Conservation (phyloP, 2,797 vertebrate genomes). For the Sternotherus odoratus region DNA sequence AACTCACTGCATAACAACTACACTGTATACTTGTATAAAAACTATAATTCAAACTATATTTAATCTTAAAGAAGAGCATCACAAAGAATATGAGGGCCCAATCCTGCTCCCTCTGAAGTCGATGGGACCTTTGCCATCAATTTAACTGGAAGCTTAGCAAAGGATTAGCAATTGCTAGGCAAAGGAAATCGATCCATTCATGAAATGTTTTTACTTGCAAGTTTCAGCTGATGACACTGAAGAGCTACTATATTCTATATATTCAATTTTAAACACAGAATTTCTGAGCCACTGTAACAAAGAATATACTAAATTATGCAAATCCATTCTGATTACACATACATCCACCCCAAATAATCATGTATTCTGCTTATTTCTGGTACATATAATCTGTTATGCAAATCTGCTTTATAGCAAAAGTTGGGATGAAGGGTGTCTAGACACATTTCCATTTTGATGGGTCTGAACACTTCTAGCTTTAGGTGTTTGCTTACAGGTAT, state of each 20-base stretch:
- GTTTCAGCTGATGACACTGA: slow-evolving; percentile 12
- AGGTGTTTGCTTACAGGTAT: slow-evolving; percentile 52
- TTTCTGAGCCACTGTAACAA: slow-evolving; percentile 38
- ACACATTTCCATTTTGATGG: slow-evolving; percentile 41
- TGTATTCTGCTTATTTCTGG: slow-evolving; percentile 18
- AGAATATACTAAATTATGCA: slow-evolving; percentile 7
- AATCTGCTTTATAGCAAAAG: slow-evolving; percentile 45
- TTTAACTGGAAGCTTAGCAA: slow-evolving; percentile 1
- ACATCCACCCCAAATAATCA: neutral
- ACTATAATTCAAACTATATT: slow-evolving; percentile 49
- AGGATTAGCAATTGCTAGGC: slow-evolving; percentile 16
- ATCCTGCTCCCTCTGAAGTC: neutral
- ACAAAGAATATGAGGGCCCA: neutral
- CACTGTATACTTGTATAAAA: neutral
- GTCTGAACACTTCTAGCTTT: slow-evolving; percentile 56
- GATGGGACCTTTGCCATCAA: slow-evolving; percentile 1
- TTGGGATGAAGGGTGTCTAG: slow-evolving; percentile 37
- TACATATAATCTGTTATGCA: neutral
- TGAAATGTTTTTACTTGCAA: slow-evolving; percentile 23
- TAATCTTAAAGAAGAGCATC: slow-evolving; percentile 47
- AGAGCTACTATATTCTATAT: neutral
- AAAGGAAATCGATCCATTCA: slow-evolving; percentile 7
- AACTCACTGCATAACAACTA: slow-evolving; percentile 36
- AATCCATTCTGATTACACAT: neutral
- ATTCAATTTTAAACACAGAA: neutral